phyloP scores from a whole-genome alignment of 2,797 vertebrate species.

The Lacerta bilineata region DNA sequence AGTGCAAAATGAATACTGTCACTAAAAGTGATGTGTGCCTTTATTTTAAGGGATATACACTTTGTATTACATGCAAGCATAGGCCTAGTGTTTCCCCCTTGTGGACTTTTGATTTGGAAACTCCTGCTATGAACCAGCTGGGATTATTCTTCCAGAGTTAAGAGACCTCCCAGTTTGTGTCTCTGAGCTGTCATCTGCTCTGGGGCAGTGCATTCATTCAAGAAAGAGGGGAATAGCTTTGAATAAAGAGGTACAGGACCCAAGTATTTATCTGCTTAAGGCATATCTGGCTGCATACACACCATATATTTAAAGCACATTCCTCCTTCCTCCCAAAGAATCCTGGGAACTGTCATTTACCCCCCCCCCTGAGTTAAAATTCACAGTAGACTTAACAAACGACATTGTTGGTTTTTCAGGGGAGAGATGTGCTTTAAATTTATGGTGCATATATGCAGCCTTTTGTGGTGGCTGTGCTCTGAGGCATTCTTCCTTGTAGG shows the following conservation, averaged over 20 bases:
- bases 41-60: background rate
- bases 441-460: too few relatives aligned
- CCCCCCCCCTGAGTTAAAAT: too few relatives aligned
- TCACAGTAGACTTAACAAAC: too few relatives aligned
- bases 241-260: background rate
- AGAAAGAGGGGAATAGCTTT: background rate
- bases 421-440: too few relatives aligned
- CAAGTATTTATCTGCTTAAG: background rate
- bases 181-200: background rate
- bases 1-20: background rate
- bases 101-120: background rate
- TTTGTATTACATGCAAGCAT: background rate
- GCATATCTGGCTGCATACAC: background rate
- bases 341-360: too few relatives aligned
- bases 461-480: background rate
- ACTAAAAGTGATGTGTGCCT: background rate
- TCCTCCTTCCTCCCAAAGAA: too few relatives aligned
- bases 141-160: background rate
- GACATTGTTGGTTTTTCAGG: too few relatives aligned
- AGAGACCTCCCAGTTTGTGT: background rate
- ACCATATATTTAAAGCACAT: too few relatives aligned
- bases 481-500: background rate
- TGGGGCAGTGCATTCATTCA: background rate
- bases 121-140: background rate
- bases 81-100: background rate